Evolutionary conservation across 2,888 invertebrate genomes (phyloP), one percentile per base, ranked within the genome.

Genomic region (Parthenolecanium corni): DNA sequence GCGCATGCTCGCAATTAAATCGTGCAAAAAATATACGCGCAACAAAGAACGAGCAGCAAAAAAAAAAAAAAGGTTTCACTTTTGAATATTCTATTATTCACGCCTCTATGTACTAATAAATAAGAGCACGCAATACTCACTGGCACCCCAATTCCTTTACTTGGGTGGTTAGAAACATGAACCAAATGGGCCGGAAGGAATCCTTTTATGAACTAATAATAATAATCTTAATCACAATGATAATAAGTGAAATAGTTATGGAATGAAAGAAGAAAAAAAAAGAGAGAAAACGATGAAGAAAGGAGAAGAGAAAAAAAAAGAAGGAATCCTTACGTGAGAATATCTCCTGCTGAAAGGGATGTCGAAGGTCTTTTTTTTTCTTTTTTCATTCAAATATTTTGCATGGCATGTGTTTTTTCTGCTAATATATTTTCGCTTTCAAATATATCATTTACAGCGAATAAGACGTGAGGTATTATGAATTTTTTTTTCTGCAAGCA

Each of bases 141-240:
- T 16, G 6, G 3, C 40, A 61, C 49, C 61, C 61, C 47, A 51
- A 38, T 61, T 31, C 49, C 49, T 31, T 24, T 24, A 61, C 61
- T 61, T 61, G 61, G 61, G 61, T 61, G 61, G 61, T 61, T 49
- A 61, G 38, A 61, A 61, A 61, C 61, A 61, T 38, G 61, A 61
- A 61, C 36, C 61, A 61, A 61, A 61, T 61, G 61, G 61, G 49
- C 51, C 61, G 61, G 61, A 61, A 61, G 58, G 61, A 61, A 61
- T 61, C 12, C 24, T 49, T 61, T 61, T 61, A 49, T 61, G 14
- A 61, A 61, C n/a, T 52, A 52, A 23, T 4, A 51, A 11, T 23
- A 23, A n/a, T 20, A n/a, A 14, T 14, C 18, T 9, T 2, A 51
- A 23, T 51, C 16, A 6, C 9, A 44, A 20, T 16, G 20, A 44